Percentiles rank a stretch among this genome's conserved stretches.
phyloP scores from a whole-genome alignment of 2,888 invertebrate species.

The Coelinius sp. region DNA sequence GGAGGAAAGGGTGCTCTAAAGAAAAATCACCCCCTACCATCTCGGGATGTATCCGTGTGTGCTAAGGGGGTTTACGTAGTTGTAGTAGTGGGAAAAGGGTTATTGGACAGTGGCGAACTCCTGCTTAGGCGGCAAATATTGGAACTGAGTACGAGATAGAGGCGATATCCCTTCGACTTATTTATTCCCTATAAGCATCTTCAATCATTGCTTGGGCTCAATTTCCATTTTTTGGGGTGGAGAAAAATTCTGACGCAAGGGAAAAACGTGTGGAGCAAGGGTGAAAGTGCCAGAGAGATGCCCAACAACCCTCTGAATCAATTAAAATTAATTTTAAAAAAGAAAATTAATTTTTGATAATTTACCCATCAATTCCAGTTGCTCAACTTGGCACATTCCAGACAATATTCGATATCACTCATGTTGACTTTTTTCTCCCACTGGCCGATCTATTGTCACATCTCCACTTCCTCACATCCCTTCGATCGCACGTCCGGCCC shows the following conservation, averaged over 20 bases:
- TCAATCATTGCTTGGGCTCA: constrained; percentile 39
- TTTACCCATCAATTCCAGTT: not conserved
- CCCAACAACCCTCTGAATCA: not conserved
- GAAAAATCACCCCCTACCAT: constrained; percentile 63
- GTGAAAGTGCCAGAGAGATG: too few relatives aligned
- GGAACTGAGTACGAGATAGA: constrained; percentile 63
- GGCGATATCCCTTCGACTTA: constrained; percentile 42
- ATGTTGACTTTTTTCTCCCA: constrained; percentile 30
- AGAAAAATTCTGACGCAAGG: not conserved
- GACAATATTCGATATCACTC: constrained; percentile 32
- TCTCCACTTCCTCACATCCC: constrained; percentile 23
- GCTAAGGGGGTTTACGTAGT: constrained; percentile 60
- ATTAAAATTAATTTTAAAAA: not conserved
- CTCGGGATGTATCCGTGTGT: constrained; percentile 56
- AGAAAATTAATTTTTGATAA: not conserved
- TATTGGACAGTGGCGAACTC: constrained; percentile 71
- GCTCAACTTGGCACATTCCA: constrained; percentile 1
- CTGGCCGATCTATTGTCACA: constrained; percentile 20
- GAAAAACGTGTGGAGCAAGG: not conserved
- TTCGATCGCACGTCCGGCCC: constrained; percentile 37
- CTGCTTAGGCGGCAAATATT: constrained; percentile 65
- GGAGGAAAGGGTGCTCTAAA: constrained; percentile 53
- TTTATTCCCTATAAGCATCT: constrained; percentile 37
- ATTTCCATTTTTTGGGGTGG: constrained; percentile 31
- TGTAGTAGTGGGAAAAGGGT: constrained; percentile 62